phyloP scores from a whole-genome alignment of 2,888 invertebrate species.

The Magallana nippona region DNA sequence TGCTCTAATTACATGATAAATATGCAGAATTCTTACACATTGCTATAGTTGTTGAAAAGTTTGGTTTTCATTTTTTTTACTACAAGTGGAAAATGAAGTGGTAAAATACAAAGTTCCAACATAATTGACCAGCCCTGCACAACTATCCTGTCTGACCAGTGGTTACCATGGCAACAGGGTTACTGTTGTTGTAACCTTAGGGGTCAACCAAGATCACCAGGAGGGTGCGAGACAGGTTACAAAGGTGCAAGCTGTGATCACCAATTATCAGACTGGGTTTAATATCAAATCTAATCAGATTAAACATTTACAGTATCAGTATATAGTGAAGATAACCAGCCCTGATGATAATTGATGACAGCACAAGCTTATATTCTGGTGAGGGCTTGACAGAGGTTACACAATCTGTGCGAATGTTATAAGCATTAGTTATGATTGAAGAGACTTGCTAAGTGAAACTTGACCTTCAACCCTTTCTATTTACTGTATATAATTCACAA shows the following conservation, averaged over 20 bases:
- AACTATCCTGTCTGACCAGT: background rate
- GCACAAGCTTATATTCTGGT: slow-evolving; percentile 3
- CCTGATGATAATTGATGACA: slow-evolving; percentile 19
- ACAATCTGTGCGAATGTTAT: slow-evolving; percentile 29
- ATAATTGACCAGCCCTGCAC: slow-evolving; percentile 16
- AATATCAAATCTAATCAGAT: background rate
- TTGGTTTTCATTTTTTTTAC: background rate
- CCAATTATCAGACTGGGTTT: background rate
- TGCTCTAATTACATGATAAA: slow-evolving; percentile 9
- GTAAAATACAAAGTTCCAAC: slow-evolving; percentile 26
- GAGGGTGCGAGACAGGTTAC: slow-evolving; percentile 1
- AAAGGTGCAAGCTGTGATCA: background rate
- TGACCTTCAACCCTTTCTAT: background rate
- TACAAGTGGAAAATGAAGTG: slow-evolving; percentile 11
- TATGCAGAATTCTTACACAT: slow-evolving; percentile 6
- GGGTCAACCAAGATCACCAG: slow-evolving; percentile 16
- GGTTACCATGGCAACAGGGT: slow-evolving; percentile 13
- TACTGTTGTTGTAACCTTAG: background rate
- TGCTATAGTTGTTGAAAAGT: slow-evolving; percentile 2
- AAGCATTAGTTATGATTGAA: slow-evolving; percentile 25
- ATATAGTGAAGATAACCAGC: background rate
- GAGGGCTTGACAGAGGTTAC: slow-evolving; percentile 26
- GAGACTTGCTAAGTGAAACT: slow-evolving; percentile 10
- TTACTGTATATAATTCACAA: background rate
- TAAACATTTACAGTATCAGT: too few species aligned